Percentiles rank a stretch among this genome's conserved stretches.
These are phyloP conservation scores for Harlomillsia oculata DNA, from an alignment of 1,140 invertebrate genomes.

Conservation along the genomic window DNA sequence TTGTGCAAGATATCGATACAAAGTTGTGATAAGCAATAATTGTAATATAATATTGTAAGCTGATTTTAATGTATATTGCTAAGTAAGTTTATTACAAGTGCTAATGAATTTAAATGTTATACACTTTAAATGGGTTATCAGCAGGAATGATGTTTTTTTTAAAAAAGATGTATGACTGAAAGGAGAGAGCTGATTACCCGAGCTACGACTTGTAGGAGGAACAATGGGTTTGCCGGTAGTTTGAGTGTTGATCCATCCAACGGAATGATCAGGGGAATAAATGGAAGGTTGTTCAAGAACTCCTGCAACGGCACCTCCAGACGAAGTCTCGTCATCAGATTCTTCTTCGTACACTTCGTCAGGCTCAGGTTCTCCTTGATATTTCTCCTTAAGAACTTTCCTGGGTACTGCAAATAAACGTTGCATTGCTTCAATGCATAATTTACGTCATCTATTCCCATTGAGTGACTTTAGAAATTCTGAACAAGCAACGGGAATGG, in stretches of 20 bases:
- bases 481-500: background rate
- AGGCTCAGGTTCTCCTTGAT: conserved; percentile 57
- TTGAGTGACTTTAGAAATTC: no score
- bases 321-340: conserved; percentile 35
- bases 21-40: no score
- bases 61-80: background rate
- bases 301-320: conserved; percentile 35
- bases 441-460: no score
- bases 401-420: conserved; percentile 58
- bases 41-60: background rate
- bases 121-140: background rate
- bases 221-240: conserved; percentile 39
- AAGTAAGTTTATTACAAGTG: background rate
- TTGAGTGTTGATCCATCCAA: conserved; percentile 39
- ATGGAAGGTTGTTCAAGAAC: conserved; percentile 46
- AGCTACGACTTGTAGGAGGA: conserved; percentile 13
- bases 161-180: background rate
- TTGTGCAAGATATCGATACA: no score
- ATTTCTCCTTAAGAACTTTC: conserved; percentile 66
- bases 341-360: conserved; percentile 51
- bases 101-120: background rate
- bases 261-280: conserved; percentile 35
- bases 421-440: no score
- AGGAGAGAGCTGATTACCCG: conserved; percentile 10
- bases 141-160: background rate